Evolutionary conservation across 2,797 vertebrate genomes (phyloP).

Genomic region (Columba guinea): DNA sequence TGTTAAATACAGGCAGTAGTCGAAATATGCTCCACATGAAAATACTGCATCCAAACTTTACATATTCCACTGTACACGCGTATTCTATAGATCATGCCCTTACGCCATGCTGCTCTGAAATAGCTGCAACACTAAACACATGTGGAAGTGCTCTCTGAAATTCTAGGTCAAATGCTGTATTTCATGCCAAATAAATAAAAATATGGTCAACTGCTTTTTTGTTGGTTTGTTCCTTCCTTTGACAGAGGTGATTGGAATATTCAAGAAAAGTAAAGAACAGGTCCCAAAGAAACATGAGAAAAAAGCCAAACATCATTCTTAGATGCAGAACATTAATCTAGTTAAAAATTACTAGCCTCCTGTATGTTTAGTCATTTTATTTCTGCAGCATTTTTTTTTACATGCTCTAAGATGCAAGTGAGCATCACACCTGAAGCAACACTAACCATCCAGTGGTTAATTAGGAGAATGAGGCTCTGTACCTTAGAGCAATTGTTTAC

Average conservation of each 20-base stretch:
- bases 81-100: background rate
- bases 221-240: background rate
- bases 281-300: background rate
- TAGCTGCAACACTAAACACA: rapidly evolving
- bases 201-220: background rate
- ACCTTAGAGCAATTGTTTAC: background rate
- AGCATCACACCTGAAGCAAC: background rate
- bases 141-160: background rate
- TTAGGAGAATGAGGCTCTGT: background rate
- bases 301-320: background rate
- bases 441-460: background rate
- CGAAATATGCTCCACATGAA: background rate
- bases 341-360: background rate
- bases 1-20: background rate
- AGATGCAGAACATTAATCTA: background rate
- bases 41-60: background rate
- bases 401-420: background rate
- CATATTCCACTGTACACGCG: background rate
- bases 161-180: background rate
- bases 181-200: background rate
- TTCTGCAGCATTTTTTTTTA: background rate
- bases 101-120: background rate
- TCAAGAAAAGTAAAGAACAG: background rate
- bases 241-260: background rate
- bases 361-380: background rate